phyloP scores from a whole-genome alignment of 2,113 vertebrate species.

The Pardalotus punctatus region DNA sequence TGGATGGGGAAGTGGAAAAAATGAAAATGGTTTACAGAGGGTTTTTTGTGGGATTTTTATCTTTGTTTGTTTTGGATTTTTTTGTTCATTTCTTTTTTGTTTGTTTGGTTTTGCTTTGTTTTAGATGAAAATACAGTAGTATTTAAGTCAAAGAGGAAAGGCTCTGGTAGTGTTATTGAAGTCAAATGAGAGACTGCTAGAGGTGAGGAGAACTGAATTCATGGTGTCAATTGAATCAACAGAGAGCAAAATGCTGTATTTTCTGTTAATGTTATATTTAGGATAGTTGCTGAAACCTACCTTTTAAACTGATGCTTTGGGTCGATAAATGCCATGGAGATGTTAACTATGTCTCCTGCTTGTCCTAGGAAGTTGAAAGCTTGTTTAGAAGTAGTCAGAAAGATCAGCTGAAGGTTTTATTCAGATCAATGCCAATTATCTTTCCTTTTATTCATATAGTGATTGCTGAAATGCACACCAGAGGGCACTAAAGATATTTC shows the following conservation, averaged over 20 bases:
- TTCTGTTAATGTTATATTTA: background rate
- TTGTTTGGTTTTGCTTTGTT: background rate
- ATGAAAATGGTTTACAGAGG: background rate
- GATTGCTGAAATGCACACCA: background rate
- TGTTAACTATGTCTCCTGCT: background rate
- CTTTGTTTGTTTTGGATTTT: too few relatives aligned
- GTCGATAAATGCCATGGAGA: background rate
- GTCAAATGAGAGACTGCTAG: background rate
- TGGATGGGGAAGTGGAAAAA: background rate
- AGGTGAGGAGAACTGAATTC: background rate
- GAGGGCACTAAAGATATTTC: conserved; percentile 55
- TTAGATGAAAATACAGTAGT: background rate
- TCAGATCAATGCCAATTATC: background rate
- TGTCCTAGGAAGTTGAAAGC: background rate
- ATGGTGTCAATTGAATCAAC: background rate
- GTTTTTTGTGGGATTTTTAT: background rate
- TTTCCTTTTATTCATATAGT: background rate
- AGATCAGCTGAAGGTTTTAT: background rate
- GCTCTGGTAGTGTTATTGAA: background rate
- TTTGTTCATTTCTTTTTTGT: too few relatives aligned
- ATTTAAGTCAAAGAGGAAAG: background rate
- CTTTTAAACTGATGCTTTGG: background rate
- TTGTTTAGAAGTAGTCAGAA: background rate
- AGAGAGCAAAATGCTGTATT: background rate
- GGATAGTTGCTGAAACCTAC: background rate